Conservation (phyloP, 1,140 invertebrate genomes). For the Camponotus floridanus region DNA sequence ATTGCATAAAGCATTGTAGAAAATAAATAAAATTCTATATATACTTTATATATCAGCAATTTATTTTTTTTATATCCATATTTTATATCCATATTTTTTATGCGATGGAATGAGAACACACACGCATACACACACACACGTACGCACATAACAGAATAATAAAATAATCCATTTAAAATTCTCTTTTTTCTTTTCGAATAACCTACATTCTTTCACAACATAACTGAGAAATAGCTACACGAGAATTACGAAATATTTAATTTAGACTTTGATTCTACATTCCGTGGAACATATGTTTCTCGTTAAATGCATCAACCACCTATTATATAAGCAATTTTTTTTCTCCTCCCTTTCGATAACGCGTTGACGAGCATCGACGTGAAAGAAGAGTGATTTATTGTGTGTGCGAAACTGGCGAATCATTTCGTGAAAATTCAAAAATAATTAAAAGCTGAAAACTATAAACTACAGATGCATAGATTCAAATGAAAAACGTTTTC, state of each 20-base stretch:
- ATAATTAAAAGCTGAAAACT: too few species aligned
- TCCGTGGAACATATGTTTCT: constrained; percentile 40
- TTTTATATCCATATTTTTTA: too few species aligned
- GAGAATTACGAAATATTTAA: constrained; percentile 47
- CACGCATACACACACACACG: too few species aligned
- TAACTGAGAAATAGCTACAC: neutral
- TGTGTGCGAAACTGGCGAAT: too few species aligned
- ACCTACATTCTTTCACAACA: neutral
- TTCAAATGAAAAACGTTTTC: too few species aligned
- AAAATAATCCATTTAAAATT: constrained; percentile 5
- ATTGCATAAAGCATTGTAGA: neutral
- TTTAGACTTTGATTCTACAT: constrained; percentile 41
- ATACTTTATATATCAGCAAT: neutral
- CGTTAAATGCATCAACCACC: constrained; percentile 64
- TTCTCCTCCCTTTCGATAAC: constrained; percentile 33
- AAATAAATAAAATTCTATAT: neutral
- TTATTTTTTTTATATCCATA: too few species aligned
- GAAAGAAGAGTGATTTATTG: constrained; percentile 18
- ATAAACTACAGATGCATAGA: too few species aligned
- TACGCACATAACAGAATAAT: neutral
- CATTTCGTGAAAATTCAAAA: too few species aligned
- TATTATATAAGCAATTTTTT: constrained; percentile 55
- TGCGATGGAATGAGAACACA: neutral
- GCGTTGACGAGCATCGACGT: neutral
- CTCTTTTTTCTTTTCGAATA: neutral